phyloP scores from a whole-genome alignment of 2,113 vertebrate species.

The Dromas ardeola region DNA sequence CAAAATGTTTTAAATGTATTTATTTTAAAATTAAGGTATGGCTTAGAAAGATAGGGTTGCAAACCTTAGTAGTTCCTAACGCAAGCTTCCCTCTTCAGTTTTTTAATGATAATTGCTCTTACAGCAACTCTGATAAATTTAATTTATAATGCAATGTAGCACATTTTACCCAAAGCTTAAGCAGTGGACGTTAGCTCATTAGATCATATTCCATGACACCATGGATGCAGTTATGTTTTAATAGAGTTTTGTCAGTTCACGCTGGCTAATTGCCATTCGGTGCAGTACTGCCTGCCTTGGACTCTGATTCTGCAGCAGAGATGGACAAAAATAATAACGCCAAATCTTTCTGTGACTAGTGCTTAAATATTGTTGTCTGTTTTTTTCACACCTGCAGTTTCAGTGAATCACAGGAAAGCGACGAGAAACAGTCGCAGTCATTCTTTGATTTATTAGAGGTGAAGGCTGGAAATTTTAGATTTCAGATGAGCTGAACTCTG shows the following conservation, averaged over 20 bases:
- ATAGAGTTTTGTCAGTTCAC: background rate
- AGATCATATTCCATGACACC: rapidly evolving
- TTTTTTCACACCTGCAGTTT: background rate
- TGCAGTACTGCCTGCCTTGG: background rate
- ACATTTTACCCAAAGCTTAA: background rate
- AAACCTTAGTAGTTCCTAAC: background rate
- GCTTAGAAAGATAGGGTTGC: background rate
- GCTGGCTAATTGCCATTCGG: background rate
- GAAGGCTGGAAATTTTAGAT: background rate
- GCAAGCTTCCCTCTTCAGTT: background rate
- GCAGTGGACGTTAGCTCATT: background rate
- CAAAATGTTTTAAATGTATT: background rate
- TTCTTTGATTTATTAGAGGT: background rate
- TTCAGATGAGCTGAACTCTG: background rate
- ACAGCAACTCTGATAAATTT: background rate
- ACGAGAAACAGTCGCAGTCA: rapidly evolving
- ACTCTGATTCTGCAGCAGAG: background rate
- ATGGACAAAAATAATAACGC: background rate
- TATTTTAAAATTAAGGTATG: background rate
- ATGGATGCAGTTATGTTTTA: background rate
- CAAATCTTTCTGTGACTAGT: background rate
- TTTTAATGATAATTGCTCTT: background rate
- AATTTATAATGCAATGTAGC: background rate
- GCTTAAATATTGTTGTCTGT: background rate
- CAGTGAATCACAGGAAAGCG: background rate